Base-by-base conservation (phyloP, 2,113 vertebrate species). In the Dinomys branickii region DNA sequence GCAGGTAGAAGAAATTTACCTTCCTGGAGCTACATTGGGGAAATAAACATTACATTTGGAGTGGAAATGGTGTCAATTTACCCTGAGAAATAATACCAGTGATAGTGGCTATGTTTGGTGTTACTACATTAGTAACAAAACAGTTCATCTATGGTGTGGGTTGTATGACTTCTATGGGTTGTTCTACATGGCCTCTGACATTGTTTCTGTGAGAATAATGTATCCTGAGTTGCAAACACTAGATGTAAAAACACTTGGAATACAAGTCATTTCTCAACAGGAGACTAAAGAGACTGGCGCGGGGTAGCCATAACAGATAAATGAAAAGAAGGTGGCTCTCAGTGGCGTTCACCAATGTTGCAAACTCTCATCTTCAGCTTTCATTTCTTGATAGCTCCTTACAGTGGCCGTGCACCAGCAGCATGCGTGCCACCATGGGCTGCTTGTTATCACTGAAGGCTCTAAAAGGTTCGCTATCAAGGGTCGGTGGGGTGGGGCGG, bases 141-240 rank as follows among this genome's bases (percentile, higher is more conserved):
- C 52, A 85, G 50, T 80, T 95, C 35, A 88, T 58, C 58, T 56
- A 3, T 30, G 28, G 5, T 38, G 16, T 65, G 41, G 44, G 52
- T 30, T 86, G 52, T 80, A 44, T 52, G 63, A 91, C 58, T 78
- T 91, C 22, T 85, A 56, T 54, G 78, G 61, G 78, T 20, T 96
- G 9, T 69, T 81, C 28, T 88, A 61, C 26, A 47, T 35, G 81
- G 35, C 41, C 11, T 85, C 33, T 52, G 80, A 91, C 28, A 24
- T 59, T 80, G 4, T 90, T 91, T 94, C 44, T 92, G 17, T 90
- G 86, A 91, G 26, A 91, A 38, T 59, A 88, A 88, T 82, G 2
- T 82, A 63, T 75, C 14, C 28, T 35, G 41, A 94, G 71, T 94
- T 67, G 35, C 10, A 71, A 87, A 87, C 78, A 44, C n/a, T 17